Percentiles rank a stretch among this genome's conserved stretches.
phyloP scores from a whole-genome alignment of 2,113 vertebrate species.

The Gila orcuttii region DNA sequence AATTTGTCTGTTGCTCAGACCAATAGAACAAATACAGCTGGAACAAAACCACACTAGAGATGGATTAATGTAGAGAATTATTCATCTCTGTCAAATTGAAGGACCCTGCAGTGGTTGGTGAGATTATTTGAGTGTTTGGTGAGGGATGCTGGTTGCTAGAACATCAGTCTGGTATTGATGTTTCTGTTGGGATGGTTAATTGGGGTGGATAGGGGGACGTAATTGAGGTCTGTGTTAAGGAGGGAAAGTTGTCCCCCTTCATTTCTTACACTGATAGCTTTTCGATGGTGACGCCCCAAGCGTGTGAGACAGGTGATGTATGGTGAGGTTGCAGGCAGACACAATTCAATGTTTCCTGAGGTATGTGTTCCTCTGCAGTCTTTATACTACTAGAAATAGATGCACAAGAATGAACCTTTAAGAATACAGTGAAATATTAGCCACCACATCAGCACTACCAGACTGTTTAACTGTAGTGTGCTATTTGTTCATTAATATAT shows the following conservation, averaged over 20 bases:
- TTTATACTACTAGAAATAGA: background rate
- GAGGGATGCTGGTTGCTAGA: constrained; percentile 66
- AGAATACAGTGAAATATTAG: constrained; percentile 6
- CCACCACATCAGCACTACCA: background rate
- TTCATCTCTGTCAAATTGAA: constrained; percentile 41
- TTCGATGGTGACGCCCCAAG: constrained; percentile 19
- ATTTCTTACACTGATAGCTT: constrained; percentile 46
- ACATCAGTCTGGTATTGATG: constrained; percentile 78
- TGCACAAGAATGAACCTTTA: constrained; percentile 1
- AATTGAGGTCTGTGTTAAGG: constrained; percentile 70
- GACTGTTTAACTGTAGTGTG: no score
- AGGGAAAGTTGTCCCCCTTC: constrained; percentile 50
- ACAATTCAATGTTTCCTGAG: constrained; percentile 23
- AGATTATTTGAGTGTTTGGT: constrained; percentile 47
- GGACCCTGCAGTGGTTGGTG: constrained; percentile 46
- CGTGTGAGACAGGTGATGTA: constrained; percentile 17
- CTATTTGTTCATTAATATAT: no score
- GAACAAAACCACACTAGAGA: background rate
- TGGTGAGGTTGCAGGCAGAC: constrained; percentile 10
- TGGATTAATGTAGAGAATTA: constrained; percentile 31
- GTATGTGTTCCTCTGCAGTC: constrained; percentile 8
- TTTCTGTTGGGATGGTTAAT: constrained; percentile 74
- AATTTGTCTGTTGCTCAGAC: background rate
- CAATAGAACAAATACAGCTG: background rate
- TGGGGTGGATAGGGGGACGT: constrained; percentile 75